Evolutionary conservation across 1,140 invertebrate species (phyloP), one percentile per base, ranked within the genome.

Genomic region (Micrasema minimum): DNA sequence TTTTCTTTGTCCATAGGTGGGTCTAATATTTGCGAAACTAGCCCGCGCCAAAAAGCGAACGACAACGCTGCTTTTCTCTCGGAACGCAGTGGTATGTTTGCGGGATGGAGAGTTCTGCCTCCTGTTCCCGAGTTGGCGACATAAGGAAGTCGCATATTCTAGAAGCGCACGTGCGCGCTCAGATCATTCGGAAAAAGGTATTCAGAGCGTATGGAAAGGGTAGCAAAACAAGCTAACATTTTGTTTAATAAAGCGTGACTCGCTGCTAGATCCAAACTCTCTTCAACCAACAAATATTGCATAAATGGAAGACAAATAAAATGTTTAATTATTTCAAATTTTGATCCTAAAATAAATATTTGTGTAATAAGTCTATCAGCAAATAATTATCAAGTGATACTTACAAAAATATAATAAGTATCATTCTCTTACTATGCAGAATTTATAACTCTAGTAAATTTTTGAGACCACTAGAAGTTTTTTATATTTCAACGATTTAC

Each of bases 11-110:
- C 80, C 83, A 77, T 84, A 85, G 83, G 83, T 85, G 83, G 83
- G 83, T 85, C 82, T 85, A 80, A 85, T 85, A 81, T 85, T 85
- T 77, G 83, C 83, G 75, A 85, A 85, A 81, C 80, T 85, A 78
- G 83, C 83, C 61, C 79, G 83, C 48, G 82, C 83, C 76, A 85
- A 85, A 81, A 85, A 85, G 77, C 82, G 83, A 77, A 84, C 83
- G 72, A 85, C 83, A 23, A 85, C 83, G 31, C 82, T 85, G 38
- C 80, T 85, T 55, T 85, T 85, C 76, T 84, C 83, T 45, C 81
- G 82, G 72, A 83, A 81, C 74, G 83, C 83, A 68, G 83, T 84
- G 23, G 81, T 85, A 68, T 85, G 83, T 78, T 77, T 85, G 69
- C 80, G 85, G 76, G 85, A 87, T 71, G 85, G 85, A 46, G 80